phyloP scores from a whole-genome alignment of 2,888 invertebrate species.

The Bugula neritina region DNA sequence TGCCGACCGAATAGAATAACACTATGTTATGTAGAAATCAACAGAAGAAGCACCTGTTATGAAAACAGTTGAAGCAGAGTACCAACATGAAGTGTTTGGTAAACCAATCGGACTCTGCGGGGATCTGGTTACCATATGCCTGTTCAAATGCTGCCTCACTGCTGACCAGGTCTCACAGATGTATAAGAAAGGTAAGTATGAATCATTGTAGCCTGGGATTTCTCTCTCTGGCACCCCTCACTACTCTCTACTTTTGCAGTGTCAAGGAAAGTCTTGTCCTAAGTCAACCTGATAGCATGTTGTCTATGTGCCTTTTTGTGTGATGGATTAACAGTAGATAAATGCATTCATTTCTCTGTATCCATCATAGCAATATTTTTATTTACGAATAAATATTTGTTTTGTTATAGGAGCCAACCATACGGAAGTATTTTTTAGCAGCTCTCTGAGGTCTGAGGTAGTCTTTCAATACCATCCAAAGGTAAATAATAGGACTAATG shows the following conservation, averaged over 20 bases:
- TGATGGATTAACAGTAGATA: no score
- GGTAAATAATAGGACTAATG: no score
- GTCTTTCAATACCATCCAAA: background rate
- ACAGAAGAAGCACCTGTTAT: background rate
- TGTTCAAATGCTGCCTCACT: conserved; percentile 56
- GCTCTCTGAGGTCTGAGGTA: background rate
- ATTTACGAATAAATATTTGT: no score
- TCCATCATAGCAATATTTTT: no score
- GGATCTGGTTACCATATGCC: conserved; percentile 57
- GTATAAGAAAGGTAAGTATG: background rate
- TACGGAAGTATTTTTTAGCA: background rate
- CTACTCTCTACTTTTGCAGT: no score
- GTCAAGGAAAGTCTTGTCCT: no score
- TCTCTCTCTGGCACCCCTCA: no score
- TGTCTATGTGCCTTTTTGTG: no score
- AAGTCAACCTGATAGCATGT: no score
- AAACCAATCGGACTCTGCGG: conserved; percentile 57
- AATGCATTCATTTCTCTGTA: no score
- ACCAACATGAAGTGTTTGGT: conserved; percentile 60
- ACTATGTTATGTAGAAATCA: background rate
- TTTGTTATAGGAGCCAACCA: conserved; percentile 15
- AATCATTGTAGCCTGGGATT: no score
- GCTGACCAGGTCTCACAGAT: conserved; percentile 44
- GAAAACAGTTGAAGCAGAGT: conserved; percentile 53
- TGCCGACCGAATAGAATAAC: no score